These are phyloP conservation scores for Crotalus adamanteus DNA, from an alignment of 2,797 vertebrate species.

Conservation along the genomic window DNA sequence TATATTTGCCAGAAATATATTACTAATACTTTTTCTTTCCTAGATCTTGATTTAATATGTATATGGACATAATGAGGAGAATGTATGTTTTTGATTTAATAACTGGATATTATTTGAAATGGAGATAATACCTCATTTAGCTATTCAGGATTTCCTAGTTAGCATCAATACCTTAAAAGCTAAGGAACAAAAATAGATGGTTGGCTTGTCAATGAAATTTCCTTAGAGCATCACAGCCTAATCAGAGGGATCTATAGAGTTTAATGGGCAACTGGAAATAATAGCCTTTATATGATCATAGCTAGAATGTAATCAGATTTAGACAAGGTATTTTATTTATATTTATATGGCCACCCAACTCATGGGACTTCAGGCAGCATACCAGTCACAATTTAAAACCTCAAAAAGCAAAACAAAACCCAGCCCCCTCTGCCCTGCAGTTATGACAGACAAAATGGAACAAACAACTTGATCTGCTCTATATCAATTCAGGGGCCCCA, in stretches of 20 bases:
- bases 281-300: background rate
- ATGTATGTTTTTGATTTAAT: background rate
- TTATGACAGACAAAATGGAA: background rate
- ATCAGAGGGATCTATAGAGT: background rate
- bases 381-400: background rate
- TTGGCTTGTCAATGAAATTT: background rate
- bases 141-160: background rate
- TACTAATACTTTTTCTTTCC: background rate
- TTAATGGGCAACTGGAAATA: background rate
- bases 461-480: background rate
- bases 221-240: background rate
- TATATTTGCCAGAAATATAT: background rate
- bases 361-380: background rate
- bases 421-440: background rate
- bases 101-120: background rate
- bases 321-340: background rate
- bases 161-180: background rate
- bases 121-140: background rate
- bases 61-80: background rate
- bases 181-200: background rate
- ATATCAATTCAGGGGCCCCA: background rate
- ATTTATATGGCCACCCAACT: background rate
- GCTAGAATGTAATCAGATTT: background rate
- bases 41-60: background rate
- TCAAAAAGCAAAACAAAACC: too few relatives aligned